Evolutionary conservation across 2,888 invertebrate genomes (phyloP), one percentile per base, ranked within the genome.

Genomic region (Alitta virens): DNA sequence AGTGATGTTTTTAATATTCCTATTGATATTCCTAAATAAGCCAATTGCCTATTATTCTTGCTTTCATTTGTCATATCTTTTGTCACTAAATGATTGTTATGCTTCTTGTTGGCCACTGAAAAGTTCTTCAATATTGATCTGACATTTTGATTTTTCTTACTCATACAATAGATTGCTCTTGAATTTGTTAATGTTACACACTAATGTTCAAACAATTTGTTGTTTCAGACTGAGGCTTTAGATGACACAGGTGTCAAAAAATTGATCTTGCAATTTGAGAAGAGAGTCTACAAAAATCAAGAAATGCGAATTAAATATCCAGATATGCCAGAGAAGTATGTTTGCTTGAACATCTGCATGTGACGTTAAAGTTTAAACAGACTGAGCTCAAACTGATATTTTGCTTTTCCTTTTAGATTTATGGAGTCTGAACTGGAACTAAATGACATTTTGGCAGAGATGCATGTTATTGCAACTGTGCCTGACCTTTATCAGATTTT

Each of bases 241-340:
- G 94, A 97, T 85, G 96, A 96, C 71, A 86, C 88, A 26, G 88
- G 89, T 14, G 86, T 97, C 9, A 96, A 96, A 77, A 90, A 91
- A 77, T 87, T 97, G 78, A 88, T 97, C 24, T 85, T 96, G 16
- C 87, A 92, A 66, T 95, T 98, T 85, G 99, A 99, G 78, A 98
- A 99, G 80, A 88, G 92, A 76, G 91, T 92, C 55, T 85, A 95
- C 9, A 91, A 89, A 77, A 99, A 99, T 81, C 91, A 97, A 79
- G 98, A 99, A 84, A 92, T 97, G 91, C 87, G 99, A 68, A 97
- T 99, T 16, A 99, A 99, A 83, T 98, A 94, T 82, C 92, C 96
- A 0, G 98, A 97, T 78, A 89, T 90, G 75, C 94, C 97, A 7
- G 94, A 96, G 80, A 97, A 96, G 86, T 87, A 81, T 74, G 64